Conservation (phyloP, 2,797 vertebrate genomes). For the Darevskia nairensis region DNA sequence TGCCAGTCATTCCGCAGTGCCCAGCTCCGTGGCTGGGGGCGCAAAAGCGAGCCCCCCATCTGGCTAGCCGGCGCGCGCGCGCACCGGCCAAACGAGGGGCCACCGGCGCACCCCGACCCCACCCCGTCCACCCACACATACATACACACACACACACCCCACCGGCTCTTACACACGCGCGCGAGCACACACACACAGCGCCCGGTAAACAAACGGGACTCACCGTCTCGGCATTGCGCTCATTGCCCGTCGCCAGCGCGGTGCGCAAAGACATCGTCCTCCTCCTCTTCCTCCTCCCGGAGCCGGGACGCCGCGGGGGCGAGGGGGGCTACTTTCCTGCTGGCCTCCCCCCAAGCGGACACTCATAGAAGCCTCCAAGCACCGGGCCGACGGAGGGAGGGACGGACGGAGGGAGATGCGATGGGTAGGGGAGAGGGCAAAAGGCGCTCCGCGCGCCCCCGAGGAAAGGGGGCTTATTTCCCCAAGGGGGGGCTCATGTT, state of each 20-base stretch:
- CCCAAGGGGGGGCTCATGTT: neutral
- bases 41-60: no score
- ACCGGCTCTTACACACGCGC: neutral
- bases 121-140: neutral
- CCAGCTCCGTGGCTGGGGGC: neutral
- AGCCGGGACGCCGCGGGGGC: neutral
- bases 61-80: no score
- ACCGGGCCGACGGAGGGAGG: no score
- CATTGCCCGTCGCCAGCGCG: constrained; percentile 87
- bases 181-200: no score
- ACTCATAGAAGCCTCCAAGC: neutral
- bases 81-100: constrained; percentile 37
- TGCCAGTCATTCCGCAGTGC: neutral
- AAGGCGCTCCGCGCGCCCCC: neutral
- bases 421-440: constrained; percentile 26
- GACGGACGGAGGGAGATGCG: neutral
- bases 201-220: constrained; percentile 68
- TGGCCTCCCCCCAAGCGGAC: neutral
- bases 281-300: constrained; percentile 3
- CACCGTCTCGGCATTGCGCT: constrained; percentile 89
- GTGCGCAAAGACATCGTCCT: constrained; percentile 87
- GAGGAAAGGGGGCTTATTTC: neutral
- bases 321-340: neutral
- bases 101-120: neutral
- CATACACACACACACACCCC: neutral